Evolutionary conservation across 2,888 invertebrate species (phyloP), one percentile per base, ranked within the genome.

Genomic region (Rhorus exstirpatorius): DNA sequence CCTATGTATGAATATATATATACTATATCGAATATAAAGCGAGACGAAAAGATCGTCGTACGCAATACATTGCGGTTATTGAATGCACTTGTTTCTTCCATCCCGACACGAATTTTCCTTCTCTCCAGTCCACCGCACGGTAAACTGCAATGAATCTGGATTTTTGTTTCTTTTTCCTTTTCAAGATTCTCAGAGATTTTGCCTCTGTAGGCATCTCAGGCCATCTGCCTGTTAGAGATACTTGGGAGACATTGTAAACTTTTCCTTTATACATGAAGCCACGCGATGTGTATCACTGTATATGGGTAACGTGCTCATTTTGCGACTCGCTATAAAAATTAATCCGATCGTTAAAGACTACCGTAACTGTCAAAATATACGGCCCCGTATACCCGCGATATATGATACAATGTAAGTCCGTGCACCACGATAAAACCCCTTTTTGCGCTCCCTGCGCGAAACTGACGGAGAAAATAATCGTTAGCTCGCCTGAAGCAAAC

Each of bases 341-440:
- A 91, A 91, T 90, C 90, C 87, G 88, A 88, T 89, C 89, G 90
- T 90, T 90, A 89, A 89, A 84, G 82, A 83, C 78, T 82, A 87
- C 86, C 85, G 85, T 88, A 89, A 89, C 88, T 88, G 88, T 87
- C 88, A 85, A 89, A 90, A 88, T 90, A 91, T 90, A 90, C 86
- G 87, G 82, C 86, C 86, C 83, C 68, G 83, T 86, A 85, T 85
- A 86, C 26, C 67, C 63, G 70, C 51, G 44, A 78, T 51, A 19
- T 38, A 12, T 17, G 55, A 7, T 55, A 26, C 38, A 76, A 84
- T 81, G 77, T 75, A 67, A 83, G n/a, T n/a, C 72, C 76, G 24
- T n/a, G 74, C 68, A 38, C 51, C 53, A 31, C 46, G 67, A 63
- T 31, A 79, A 76, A 46, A 67, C 71, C 41, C 8, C 53, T 67